These are phyloP conservation scores for Tigriopus japonicus DNA, from an alignment of 1,140 invertebrate species.

Conservation along the genomic window DNA sequence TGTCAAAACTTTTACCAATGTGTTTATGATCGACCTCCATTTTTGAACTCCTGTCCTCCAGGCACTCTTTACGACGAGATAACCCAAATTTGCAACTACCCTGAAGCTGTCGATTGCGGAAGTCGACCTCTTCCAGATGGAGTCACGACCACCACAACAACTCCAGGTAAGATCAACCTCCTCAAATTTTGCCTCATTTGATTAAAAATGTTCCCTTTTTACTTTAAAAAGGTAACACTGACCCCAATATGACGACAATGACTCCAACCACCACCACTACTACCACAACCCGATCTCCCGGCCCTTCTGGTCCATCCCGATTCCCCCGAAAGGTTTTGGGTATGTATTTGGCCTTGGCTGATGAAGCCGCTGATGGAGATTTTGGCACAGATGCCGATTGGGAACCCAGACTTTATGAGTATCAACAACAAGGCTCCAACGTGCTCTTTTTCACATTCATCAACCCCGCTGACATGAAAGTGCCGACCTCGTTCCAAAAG, in stretches of 20 bases:
- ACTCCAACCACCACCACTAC: too few species aligned
- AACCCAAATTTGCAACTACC: background rate
- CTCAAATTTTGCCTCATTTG: too few species aligned
- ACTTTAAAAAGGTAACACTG: too few species aligned
- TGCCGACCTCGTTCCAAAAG: background rate
- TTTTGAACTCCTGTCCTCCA: background rate
- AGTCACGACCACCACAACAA: background rate
- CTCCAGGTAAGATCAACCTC: background rate
- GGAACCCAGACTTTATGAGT: background rate
- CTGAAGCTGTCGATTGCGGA: background rate
- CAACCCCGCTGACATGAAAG: background rate
- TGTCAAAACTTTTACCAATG: background rate
- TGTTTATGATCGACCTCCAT: background rate
- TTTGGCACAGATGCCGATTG: background rate
- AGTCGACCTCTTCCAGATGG: background rate
- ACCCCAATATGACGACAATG: too few species aligned
- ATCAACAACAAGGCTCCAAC: conserved; percentile 3
- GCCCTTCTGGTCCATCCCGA: background rate
- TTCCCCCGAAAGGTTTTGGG: background rate
- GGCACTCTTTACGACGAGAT: background rate
- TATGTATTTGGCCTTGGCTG: background rate
- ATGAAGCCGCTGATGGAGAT: background rate
- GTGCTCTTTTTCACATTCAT: conserved; percentile 1
- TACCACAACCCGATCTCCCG: too few species aligned
- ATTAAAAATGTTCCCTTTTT: too few species aligned